Percentiles rank a stretch among this genome's conserved stretches.
These are phyloP conservation scores for Alcedo quadribrachys DNA, from an alignment of 2,797 vertebrate species.

Conservation along the genomic window DNA sequence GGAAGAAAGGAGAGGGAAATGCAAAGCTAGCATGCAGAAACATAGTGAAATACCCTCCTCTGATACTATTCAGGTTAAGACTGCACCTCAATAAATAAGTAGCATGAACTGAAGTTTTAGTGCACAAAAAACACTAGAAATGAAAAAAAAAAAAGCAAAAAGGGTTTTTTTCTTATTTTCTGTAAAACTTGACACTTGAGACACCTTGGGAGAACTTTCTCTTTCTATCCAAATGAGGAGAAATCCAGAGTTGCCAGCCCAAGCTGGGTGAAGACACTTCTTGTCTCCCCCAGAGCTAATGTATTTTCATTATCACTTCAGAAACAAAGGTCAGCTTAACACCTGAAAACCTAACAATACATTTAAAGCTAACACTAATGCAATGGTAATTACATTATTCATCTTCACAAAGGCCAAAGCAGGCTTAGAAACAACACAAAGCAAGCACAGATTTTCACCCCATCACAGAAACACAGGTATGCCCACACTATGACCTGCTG, in stretches of 20 bases:
- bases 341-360: not conserved
- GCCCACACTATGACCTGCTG: not conserved
- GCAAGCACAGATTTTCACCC: not conserved
- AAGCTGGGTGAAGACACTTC: not conserved
- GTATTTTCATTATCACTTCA: not conserved
- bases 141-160: not conserved
- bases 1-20: not conserved
- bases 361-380: not conserved
- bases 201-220: not conserved
- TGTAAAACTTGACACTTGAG: not conserved
- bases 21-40: not conserved
- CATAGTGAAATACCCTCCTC: not conserved
- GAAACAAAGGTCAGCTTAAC: not conserved
- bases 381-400: not conserved
- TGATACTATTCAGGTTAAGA: not conserved
- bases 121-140: not conserved
- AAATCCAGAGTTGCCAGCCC: not conserved
- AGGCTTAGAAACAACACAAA: not conserved
- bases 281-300: not conserved
- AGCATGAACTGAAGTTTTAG: not conserved
- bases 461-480: not conserved
- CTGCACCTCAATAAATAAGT: not conserved
- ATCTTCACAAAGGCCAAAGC: not conserved
- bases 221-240: not conserved
- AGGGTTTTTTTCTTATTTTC: not conserved